Evolutionary conservation across 2,113 vertebrate species (phyloP), one percentile per base, ranked within the genome.

Genomic region (Electrona antarctica): DNA sequence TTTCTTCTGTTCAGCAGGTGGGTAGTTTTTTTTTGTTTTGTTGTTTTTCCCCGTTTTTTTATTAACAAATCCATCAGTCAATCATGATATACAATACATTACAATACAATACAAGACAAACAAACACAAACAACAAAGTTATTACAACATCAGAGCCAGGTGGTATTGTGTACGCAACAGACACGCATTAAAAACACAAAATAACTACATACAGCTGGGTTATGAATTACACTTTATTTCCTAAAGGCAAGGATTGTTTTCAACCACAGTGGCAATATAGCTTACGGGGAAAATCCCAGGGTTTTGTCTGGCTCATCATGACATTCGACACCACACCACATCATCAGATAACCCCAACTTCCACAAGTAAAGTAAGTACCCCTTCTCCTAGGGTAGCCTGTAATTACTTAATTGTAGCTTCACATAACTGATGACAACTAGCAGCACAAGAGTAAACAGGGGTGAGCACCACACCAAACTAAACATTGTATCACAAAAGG

Each of bases 181-280:
- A 59, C 21, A 59, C 7, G 41, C 0, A 41, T 41, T 3, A 60
- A 50, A 28, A 74, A 21, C 1, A 21, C 21, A 11, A 62, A 13
- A 68, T 28, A 52, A 71, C 14, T 7, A 45, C 0, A 49, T 12
- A 7, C 0, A 1, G 3, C 3, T 69, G 74, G 85, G 80, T 84
- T 84, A 73, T 76, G 77, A 62, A n/a, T 76, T 46, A 67, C 74
- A 62, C 78, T 91, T 90, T 90, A 89, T 90, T 90, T 60, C 13
- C 64, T 12, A 70, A 79, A 85, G 77, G 81, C 69, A 74, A 72
- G 68, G 74, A 60, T 67, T 65, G 79, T 67, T 85, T 69, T 68
- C 61, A 73, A 83, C 61, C 76, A 83, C 86, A 76, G 73, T 64
- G 79, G 73, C 73, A 74, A 78, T 12, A 64, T 12, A 64, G 56